phyloP scores from a whole-genome alignment of 2,797 vertebrate species.

The Falco concolor region DNA sequence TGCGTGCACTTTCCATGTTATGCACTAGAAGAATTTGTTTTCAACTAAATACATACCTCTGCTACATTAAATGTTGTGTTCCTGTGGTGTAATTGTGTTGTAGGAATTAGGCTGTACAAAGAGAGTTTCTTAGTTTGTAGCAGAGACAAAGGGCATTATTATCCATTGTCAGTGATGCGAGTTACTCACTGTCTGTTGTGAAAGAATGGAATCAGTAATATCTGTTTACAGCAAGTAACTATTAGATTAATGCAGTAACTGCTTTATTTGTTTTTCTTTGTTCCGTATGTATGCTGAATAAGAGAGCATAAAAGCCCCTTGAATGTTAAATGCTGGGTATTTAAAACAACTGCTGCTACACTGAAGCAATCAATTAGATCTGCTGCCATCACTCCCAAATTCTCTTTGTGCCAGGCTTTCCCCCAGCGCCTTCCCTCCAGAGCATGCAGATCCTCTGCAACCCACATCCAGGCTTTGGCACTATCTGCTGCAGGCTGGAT shows the following conservation, averaged over 20 bases:
- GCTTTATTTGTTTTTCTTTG: neutral
- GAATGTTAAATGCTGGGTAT: neutral
- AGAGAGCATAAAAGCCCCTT: neutral
- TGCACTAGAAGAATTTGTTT: neutral
- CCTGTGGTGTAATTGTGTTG: neutral
- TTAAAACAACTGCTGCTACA: accelerated
- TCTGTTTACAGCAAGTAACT: neutral
- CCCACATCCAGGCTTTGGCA: accelerated
- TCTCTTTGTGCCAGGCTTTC: neutral
- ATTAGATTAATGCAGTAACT: neutral
- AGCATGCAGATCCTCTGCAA: accelerated
- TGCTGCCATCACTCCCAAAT: neutral
- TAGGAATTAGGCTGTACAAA: neutral
- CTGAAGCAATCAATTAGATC: neutral
- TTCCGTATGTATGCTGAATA: neutral
- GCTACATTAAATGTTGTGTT: neutral
- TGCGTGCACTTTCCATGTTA: neutral
- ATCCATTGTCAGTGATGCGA: neutral
- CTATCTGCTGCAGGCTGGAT: neutral
- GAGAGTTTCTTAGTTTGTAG: neutral
- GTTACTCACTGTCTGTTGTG: neutral
- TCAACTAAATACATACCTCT: neutral
- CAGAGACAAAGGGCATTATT: neutral
- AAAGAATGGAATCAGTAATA: neutral
- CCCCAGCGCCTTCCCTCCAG: neutral